A percentile compares a stretch with the other conserved stretches of the same genome.
phyloP scores from a whole-genome alignment of 2,888 invertebrate species.

The Cryptus viduatorius region DNA sequence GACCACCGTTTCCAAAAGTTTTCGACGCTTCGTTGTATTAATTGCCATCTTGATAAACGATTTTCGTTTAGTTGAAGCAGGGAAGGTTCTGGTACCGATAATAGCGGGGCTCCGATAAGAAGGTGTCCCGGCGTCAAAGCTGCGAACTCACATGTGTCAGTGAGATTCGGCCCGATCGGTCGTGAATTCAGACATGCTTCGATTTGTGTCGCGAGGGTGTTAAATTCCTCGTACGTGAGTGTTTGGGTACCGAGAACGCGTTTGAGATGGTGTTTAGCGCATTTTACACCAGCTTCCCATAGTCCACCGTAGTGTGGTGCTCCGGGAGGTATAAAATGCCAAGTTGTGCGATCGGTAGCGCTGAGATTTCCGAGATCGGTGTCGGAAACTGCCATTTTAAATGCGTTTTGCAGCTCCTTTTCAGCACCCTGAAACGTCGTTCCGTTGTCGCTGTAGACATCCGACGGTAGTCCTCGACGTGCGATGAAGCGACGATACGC shows the following conservation, averaged over 20 bases:
- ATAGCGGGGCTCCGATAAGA: slow-evolving; percentile 49
- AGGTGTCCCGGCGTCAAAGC: slow-evolving; percentile 70
- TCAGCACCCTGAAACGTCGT: slow-evolving; percentile 73
- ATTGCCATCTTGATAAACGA: not conserved
- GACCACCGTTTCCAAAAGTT: slow-evolving; percentile 31
- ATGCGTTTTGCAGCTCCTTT: slow-evolving; percentile 56
- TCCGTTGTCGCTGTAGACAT: slow-evolving; percentile 74
- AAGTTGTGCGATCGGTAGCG: slow-evolving; percentile 42
- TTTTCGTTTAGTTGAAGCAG: not conserved
- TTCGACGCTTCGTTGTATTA: slow-evolving; percentile 9
- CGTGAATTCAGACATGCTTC: slow-evolving; percentile 68
- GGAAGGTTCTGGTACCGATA: slow-evolving; percentile 53
- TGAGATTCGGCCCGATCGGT: slow-evolving; percentile 59
- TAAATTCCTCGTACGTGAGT: slow-evolving; percentile 63
- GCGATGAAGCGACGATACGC: slow-evolving; percentile 68
- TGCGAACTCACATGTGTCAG: slow-evolving; percentile 58
- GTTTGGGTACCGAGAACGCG: slow-evolving; percentile 40
- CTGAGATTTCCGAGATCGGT: slow-evolving; percentile 38
- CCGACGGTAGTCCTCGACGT: slow-evolving; percentile 67
- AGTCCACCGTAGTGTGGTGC: slow-evolving; percentile 67
- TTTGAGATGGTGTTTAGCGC: slow-evolving; percentile 56
- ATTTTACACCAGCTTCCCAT: slow-evolving; percentile 44
- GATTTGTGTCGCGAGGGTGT: slow-evolving; percentile 54
- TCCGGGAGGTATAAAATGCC: slow-evolving; percentile 70
- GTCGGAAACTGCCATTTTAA: slow-evolving; percentile 9